These are phyloP conservation scores for Haliclona indistincta DNA, from an alignment of 37 sponge, comb jelly and placozoan genomes.

Conservation along the genomic window DNA sequence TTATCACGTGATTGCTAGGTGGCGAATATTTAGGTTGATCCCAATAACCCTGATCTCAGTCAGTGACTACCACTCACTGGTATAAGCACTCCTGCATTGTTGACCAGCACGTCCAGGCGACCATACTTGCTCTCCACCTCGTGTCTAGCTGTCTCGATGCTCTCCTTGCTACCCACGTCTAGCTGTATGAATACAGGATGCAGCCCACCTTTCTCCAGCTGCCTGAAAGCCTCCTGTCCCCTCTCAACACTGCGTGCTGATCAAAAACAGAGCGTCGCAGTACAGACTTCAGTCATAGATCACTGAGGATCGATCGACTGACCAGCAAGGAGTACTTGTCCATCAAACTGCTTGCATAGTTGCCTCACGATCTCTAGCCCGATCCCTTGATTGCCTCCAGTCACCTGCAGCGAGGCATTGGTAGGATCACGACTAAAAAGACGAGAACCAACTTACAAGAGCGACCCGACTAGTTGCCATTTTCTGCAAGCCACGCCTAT, in stretches of 20 bases:
- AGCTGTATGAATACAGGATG: slow-evolving; percentile 21
- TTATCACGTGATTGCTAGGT: too few relatives aligned
- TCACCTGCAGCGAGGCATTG: too few relatives aligned
- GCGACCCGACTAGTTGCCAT: too few relatives aligned
- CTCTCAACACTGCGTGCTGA: slow-evolving; percentile 19
- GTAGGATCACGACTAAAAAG: too few relatives aligned
- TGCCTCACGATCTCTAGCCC: slow-evolving; percentile 52
- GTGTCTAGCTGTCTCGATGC: slow-evolving; percentile 24
- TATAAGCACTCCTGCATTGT: slow-evolving; percentile 38
- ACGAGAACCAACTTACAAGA: too few relatives aligned
- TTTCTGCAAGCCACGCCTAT: too few relatives aligned
- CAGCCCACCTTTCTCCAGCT: slow-evolving; percentile 46
- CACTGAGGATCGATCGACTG: too few relatives aligned
- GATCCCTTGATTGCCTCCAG: slow-evolving; percentile 34
- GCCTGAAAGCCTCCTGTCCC: slow-evolving; percentile 26
- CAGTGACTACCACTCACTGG: slow-evolving; percentile 3
- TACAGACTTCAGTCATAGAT: too few relatives aligned
- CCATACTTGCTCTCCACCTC: slow-evolving; percentile 33
- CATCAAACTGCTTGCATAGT: slow-evolving; percentile 49
- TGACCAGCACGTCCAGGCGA: slow-evolving; percentile 51
- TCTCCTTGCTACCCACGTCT: slow-evolving; percentile 37
- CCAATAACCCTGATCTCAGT: neutral
- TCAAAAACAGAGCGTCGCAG: too few relatives aligned
- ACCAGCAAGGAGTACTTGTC: slow-evolving; percentile 41
- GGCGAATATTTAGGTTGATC: too few relatives aligned